A percentile compares a stretch with the other conserved stretches of the same genome.
Conservation (phyloP, 2,888 invertebrate species). For the Pasiphila rectangulata region DNA sequence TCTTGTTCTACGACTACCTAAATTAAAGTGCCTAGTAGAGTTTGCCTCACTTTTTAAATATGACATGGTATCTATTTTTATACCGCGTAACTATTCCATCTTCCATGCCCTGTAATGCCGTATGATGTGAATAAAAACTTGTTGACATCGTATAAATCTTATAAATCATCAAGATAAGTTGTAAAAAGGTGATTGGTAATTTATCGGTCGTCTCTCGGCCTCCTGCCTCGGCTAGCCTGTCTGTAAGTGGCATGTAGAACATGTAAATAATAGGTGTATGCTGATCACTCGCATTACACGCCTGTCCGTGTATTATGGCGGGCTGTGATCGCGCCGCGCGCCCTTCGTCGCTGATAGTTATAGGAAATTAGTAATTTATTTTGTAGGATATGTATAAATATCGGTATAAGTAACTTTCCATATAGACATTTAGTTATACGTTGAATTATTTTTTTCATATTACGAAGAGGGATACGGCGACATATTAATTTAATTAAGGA, state of each 20-base stretch:
- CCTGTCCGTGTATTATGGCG: constrained; percentile 8
- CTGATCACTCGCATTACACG: constrained; percentile 13
- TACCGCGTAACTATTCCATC: no score
- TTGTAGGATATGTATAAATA: constrained; percentile 7
- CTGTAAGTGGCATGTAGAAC: constrained; percentile 19
- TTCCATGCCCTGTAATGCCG: not conserved
- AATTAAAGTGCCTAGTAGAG: no score
- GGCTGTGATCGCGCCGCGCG: constrained; percentile 9
- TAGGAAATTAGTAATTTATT: constrained; percentile 14
- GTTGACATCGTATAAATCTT: not conserved
- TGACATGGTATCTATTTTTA: no score
- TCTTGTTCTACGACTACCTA: no score
- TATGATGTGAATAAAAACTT: no score
- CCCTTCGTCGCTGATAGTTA: constrained; percentile 11
- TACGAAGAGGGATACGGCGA: no score
- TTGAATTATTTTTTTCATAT: no score
- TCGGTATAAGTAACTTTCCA: no score
- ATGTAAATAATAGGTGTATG: constrained; percentile 16
- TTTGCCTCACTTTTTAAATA: no score
- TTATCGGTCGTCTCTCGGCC: constrained; percentile 19
- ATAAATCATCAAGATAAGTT: constrained; percentile 1
- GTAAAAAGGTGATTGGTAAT: constrained; percentile 18
- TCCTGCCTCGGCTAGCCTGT: constrained; percentile 12
- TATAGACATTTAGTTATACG: no score
- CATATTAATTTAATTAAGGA: no score